Evolutionary conservation across 2,888 invertebrate genomes (phyloP), one percentile per base, ranked within the genome.

Genomic region (Euplagia quadripunctaria): DNA sequence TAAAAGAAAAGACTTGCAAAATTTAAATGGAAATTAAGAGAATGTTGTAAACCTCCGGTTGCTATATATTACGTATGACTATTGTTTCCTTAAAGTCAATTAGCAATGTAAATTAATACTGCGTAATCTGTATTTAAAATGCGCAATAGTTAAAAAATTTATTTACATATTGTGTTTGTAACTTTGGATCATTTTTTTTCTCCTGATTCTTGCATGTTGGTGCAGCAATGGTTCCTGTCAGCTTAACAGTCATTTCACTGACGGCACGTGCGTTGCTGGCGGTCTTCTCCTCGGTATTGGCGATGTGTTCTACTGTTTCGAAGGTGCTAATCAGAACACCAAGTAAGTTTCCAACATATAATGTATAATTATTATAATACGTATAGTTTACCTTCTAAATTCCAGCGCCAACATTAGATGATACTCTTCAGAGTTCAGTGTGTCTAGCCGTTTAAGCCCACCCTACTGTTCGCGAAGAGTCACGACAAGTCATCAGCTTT

Each of bases 191-290:
- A n/a, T 6, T n/a, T 42, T 42, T 12, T 42, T 5, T 51, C 20
- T 11, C 20, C 16, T 52, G 14, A 1, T 14, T 58, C 14, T 55
- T 58, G 55, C 20, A 42, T 68, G 16, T 79, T 88, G 64, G 71
- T 84, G 12, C 85, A 96, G 95, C 70, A 94, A 95, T 79, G 94
- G 93, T 20, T 94, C 90, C 82, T 90, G 88, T 78, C 95, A 96
- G 79, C 84, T 95, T 20, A 94, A 94, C 78, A 82, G 81, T 46
- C 91, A 91, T 3, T 85, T 90, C 76, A 91, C 91, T 7, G 93
- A 92, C 74, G 90, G 88, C 16, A 67, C 77, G 8, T 92, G 93
- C 70, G 69, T 80, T n/a, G 83, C 91, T n/a, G 90, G 90, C 64
- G 93, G 93, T 14, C 66, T 96, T 43, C 82, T 95, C 79, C 74